Evolutionary conservation across 1,140 invertebrate genomes (phyloP), one percentile per base, ranked within the genome.

Genomic region (Drosophila parvula): DNA sequence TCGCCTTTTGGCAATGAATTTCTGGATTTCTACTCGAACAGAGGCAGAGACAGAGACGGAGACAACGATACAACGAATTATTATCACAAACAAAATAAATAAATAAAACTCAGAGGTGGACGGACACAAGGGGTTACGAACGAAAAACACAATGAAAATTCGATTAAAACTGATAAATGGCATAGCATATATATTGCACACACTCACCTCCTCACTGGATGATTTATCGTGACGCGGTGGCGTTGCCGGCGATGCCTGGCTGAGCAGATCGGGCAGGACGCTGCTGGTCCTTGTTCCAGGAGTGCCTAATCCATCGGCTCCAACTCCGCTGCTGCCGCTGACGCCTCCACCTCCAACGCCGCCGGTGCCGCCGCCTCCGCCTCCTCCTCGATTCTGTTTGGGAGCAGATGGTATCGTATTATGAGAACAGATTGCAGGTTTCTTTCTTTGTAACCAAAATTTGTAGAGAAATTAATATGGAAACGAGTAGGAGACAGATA

Each of bases 191-290:
- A 53, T 79, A 18, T 18, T 22, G 22, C 22, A 53, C 18, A 36
- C 73, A 93, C 95, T 94, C 93, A 98, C 97, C 96, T 99, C 98
- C 92, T 99, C 98, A 90, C 97, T 98, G 74, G 96, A 96, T 55
- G 96, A 96, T 91, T 98, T 98, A 93, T 98, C 97, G 90, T 98
- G 96, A 48, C 97, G 94, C 85, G 97, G 97, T 44, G 96, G 95
- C 36, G 95, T 96, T 80, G 96, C 96, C 59, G 97, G 96, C 74
- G 95, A 94, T 68, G 96, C 95, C 93, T 96, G 94, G 88, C 97
- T 98, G 48, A 99, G 94, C 67, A 99, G 94, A 93, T 99, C 98
- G 38, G 98, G 98, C 61, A 99, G 94, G 34, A 99, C 98, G 45
- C 96, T 97, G 92, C 96, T 97, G 60, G 96, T 96, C 67, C 97